Evolutionary conservation across 2,888 invertebrate genomes (phyloP), one percentile per base, ranked within the genome.

Genomic region (Drosophila neutralis): DNA sequence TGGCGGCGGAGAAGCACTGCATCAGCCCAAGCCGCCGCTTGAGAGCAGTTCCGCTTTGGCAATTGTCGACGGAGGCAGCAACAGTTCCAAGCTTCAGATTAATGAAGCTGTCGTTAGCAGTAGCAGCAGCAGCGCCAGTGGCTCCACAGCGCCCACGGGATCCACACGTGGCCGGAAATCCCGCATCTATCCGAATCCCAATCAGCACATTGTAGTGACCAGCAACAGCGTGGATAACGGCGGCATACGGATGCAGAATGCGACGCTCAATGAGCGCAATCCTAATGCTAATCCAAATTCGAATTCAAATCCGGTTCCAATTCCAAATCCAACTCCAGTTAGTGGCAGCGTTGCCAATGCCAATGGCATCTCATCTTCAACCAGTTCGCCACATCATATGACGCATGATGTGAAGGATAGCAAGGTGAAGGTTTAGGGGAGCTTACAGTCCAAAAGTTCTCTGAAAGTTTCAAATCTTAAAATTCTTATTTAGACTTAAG

Each of bases 141-240:
- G 60, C 27, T 62, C 81, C 24, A 76, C 76, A 24, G 78, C 87
- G 10, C 71, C 90, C 1, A 85, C 86, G 1, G 91, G 87, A 6
- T 80, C 86, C 4, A 89, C 87, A 13, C 84, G 91, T 4, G 91
- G 91, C 6, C 91, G 91, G 18, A 91, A 91, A 40, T 91, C 91
- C 0, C 91, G 92, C 64, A 91, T 92, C 65, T 91, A 91, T 64
- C 87, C 91, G 35, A 91, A 92, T 81, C 90, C 91, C 38, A 91
- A 92, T 78, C 91, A 91, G 59, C 92, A 91, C 61, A 92, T 92
- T 71, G 81, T 91, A 18, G 92, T 91, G 40, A 92, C 90, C 64
- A 92, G 91, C 76, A 92, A 91, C 65, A 92, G 90, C 62, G 92
- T 91, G 35, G 92, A 91, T 69, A 88, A 91, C 69, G 91, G 92